These are phyloP conservation scores for Harpegnathos saltator DNA, from an alignment of 1,140 invertebrate species.

Conservation along the genomic window DNA sequence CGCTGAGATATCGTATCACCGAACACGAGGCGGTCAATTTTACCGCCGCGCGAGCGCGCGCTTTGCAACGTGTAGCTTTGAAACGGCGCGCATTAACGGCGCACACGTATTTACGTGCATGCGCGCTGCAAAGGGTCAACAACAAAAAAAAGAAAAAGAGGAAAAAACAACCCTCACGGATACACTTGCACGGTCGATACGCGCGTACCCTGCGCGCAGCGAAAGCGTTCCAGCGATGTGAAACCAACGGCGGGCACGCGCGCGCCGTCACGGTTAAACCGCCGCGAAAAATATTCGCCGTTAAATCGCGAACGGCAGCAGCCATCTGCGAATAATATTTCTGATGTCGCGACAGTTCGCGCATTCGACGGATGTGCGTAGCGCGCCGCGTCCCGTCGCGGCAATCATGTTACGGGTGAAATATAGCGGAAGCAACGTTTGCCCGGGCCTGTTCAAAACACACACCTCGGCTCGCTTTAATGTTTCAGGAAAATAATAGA, in stretches of 20 bases:
- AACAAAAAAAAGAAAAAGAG: too few species aligned
- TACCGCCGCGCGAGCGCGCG: too few species aligned
- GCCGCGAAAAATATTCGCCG: slow-evolving; percentile 46
- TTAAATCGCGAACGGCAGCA: slow-evolving; percentile 43
- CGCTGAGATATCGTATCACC: background rate
- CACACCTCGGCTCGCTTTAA: slow-evolving; percentile 35
- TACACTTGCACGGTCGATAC: background rate
- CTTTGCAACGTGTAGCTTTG: background rate
- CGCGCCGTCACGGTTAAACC: slow-evolving; percentile 16
- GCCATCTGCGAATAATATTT: slow-evolving; percentile 52
- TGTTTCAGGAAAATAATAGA: slow-evolving; percentile 49
- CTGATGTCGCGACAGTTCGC: slow-evolving; percentile 25
- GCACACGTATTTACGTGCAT: too few species aligned
- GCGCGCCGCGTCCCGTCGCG: slow-evolving; percentile 5
- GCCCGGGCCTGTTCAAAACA: slow-evolving; percentile 37
- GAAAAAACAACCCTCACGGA: background rate
- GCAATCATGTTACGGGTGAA: slow-evolving; percentile 27
- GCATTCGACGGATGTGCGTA: slow-evolving; percentile 26
- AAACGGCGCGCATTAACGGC: slow-evolving; percentile 9
- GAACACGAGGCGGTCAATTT: too few species aligned
- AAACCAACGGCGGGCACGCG: slow-evolving; percentile 3
- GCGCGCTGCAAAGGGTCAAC: too few species aligned
- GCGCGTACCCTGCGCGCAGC: too few species aligned
- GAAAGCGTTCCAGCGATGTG: background rate
- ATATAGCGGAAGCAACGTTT: slow-evolving; percentile 42